Evolutionary conservation across 2,113 vertebrate genomes (phyloP).

Genomic region (Lycaon pictus): DNA sequence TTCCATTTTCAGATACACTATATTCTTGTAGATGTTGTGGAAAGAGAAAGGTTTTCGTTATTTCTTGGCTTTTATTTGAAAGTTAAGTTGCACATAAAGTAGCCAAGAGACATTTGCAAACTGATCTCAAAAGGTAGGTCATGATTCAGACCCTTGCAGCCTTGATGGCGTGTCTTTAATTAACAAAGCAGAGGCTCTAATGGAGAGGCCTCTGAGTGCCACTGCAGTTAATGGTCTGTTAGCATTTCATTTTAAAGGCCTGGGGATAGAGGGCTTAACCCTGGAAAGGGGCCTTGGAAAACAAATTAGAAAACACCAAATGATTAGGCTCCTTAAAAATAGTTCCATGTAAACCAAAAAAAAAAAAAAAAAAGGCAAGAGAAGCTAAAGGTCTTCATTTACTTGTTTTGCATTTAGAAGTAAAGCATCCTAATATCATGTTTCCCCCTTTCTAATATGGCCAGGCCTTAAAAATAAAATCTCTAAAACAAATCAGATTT

Average conservation of each 20-base stretch:
- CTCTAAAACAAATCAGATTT: slow-evolving; percentile 28
- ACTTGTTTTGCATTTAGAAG: not conserved
- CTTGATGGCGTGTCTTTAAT: slow-evolving; percentile 76
- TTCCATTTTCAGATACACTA: slow-evolving; percentile 44
- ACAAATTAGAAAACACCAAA: slow-evolving; percentile 73
- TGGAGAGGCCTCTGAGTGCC: slow-evolving; percentile 64
- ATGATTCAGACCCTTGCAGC: slow-evolving; percentile 58
- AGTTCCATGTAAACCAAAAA: slow-evolving; percentile 46
- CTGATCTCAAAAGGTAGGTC: slow-evolving; percentile 74
- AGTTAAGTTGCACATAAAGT: slow-evolving; percentile 59
- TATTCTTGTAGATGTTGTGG: not conserved
- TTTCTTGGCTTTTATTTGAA: slow-evolving; percentile 68
- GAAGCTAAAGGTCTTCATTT: slow-evolving; percentile 62
- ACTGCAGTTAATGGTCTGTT: slow-evolving; percentile 79
- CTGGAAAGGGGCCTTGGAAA: slow-evolving; percentile 68
- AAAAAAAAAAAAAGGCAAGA: not conserved
- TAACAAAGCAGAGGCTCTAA: slow-evolving; percentile 71
- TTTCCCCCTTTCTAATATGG: not conserved
- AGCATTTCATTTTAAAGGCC: slow-evolving; percentile 78
- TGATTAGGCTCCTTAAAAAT: slow-evolving; percentile 70
- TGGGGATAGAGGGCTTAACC: slow-evolving; percentile 71
- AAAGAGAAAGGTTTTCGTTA: slow-evolving; percentile 34
- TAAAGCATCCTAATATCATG: not conserved
- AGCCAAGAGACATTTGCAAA: slow-evolving; percentile 69
- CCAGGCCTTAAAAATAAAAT: slow-evolving; percentile 46